Percentiles rank a stretch among this genome's conserved stretches.
phyloP scores from a whole-genome alignment of 2,797 vertebrate genomes.

The Acrocephalus scirpaceus region DNA sequence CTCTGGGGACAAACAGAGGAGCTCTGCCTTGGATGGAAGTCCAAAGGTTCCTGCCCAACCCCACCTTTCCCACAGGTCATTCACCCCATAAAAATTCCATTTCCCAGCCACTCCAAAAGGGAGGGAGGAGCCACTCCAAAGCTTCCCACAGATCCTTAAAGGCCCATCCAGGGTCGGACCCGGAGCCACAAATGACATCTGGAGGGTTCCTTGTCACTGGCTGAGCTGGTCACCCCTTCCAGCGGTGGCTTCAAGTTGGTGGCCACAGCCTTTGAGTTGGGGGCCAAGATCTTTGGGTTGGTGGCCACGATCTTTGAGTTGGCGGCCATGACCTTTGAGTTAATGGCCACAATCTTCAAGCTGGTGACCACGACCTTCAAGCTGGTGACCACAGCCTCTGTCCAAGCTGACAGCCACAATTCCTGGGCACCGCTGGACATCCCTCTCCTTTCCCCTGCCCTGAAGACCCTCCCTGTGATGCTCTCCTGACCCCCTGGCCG shows the following conservation, averaged over 20 bases:
- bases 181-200: fast-evolving
- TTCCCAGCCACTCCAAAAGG: background rate
- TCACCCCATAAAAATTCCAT: too few relatives aligned
- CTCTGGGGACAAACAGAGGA: background rate
- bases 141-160: background rate
- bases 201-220: background rate
- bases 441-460: background rate
- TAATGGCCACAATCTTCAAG: background rate
- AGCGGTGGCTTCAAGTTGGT: background rate
- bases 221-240: background rate
- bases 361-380: background rate
- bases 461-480: background rate
- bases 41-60: background rate
- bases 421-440: fast-evolving
- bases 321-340: too few relatives aligned
- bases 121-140: background rate
- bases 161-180: fast-evolving
- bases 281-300: background rate
- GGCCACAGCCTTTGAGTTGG: background rate
- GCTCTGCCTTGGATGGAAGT: background rate
- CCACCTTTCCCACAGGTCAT: background rate
- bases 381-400: background rate
- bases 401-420: background rate
- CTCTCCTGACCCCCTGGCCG: background rate
- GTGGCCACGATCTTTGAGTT: background rate